Base-by-base conservation (phyloP, 2,113 vertebrate genomes). In the Myotis lucifugus region DNA sequence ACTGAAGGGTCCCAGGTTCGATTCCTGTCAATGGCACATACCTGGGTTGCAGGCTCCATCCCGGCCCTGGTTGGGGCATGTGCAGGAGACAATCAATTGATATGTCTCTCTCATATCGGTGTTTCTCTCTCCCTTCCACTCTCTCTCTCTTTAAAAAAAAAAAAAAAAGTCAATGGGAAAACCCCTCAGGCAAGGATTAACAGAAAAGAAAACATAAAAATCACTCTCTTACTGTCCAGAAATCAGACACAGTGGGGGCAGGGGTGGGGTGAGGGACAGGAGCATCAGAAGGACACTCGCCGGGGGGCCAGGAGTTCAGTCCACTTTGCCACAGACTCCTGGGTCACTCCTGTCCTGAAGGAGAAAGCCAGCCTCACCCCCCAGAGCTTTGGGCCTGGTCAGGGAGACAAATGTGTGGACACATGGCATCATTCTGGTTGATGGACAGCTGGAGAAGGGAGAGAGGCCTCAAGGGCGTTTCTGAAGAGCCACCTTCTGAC, bases 401-500 rank as follows among this genome's bases (percentile, higher is more conserved):
- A 3, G 42, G 9, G 29, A 56, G 59, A 18, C 21, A 19, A 21
- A 14, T 0, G 0, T n/a, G 21, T 46, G 32, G n/a, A 83, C 18
- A 2, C 6, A 29, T 0, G 81, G 84, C 91, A 83, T 34, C 0
- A 27, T 89, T 84, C 14, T 95, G 97, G 95, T 96, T 95, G 95
- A 46, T 79, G 95, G 95, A 52, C 69, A 56, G 61, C 90, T 52
- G 92, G 59, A 79, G 84, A 67, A 96, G 37, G 61, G n/a, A 61
- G 70, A 2, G 54, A 61, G 14, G 97, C 78, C 91, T 94, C 81
- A 1, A 25, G 59, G 88, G 86, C 54, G 0, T 66, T 94, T 96
- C 94, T 61, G 81, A 32, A 70, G 90, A 79, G 86, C 50, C 87
- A 15, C 32, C 94, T 94, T 96, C 87, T 82, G 94, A 83, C 79